Evolutionary conservation across 2,888 invertebrate genomes (phyloP), one percentile per base, ranked within the genome.

Genomic region (Clostera curtula): DNA sequence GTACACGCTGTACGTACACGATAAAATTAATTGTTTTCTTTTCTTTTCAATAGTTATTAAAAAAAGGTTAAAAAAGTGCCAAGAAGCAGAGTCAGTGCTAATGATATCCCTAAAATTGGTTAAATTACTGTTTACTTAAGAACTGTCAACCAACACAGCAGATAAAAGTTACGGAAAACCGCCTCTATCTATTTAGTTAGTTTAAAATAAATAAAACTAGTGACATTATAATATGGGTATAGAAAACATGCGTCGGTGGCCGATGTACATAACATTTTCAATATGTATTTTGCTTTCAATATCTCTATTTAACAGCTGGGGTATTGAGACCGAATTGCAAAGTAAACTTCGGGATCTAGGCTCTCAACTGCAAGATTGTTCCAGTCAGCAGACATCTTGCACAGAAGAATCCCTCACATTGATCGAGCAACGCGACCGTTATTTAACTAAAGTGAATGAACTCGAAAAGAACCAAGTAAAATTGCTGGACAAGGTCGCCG

Each of bases 201-300:
- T n/a, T n/a, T n/a, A n/a, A n/a, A n/a, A n/a, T n/a, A n/a, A n/a
- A n/a, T n/a, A n/a, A n/a, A n/a, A n/a, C n/a, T n/a, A n/a, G n/a
- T n/a, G n/a, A n/a, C n/a, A n/a, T n/a, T n/a, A n/a, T 44, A 68
- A 50, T 54, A 83, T 83, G 82, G 82, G 83, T 49, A 68, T 83
- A 46, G 83, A 82, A 69, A 83, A 75, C 56, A 80, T 82, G 82
- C 80, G 82, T 63, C 82, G 82, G 31, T 82, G 82, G 82, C 83
- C 82, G 13, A 72, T 77, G 68, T 82, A 79, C 35, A 69, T 77
- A 40, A 66, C 76, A 31, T 80, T 80, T 43, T 75, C 76, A 4
- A 57, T 75, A 25, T 75, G 75, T 47, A 68, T 82, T 55, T 55
- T 82, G 43, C 63, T 80, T 31, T 66, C 72, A 50, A 72, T 82